Conservation (phyloP, 2,888 invertebrate genomes). For the Hypselothyrea guttata region DNA sequence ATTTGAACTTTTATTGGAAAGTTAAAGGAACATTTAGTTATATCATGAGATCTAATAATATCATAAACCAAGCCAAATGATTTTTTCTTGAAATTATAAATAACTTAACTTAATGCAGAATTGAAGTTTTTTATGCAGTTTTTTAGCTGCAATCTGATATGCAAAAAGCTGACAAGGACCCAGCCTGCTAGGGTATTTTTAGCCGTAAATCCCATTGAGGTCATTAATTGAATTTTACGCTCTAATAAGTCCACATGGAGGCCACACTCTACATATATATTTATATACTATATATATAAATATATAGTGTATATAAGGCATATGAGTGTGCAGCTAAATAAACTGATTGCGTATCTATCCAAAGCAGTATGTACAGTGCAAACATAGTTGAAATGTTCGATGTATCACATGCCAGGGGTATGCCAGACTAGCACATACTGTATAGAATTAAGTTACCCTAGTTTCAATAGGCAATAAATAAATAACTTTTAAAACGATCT, state of each 20-base stretch:
- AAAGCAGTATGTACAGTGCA: slow-evolving; percentile 9
- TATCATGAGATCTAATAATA: no score
- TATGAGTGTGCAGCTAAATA: slow-evolving; percentile 24
- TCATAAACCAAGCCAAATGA: no score
- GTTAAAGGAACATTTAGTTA: no score
- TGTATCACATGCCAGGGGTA: not conserved
- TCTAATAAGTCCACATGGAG: slow-evolving; percentile 48
- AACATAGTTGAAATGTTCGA: slow-evolving; percentile 7
- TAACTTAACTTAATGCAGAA: no score
- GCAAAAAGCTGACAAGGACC: not conserved
- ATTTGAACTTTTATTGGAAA: no score
- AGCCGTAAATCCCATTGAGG: slow-evolving; percentile 35
- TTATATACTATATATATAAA: no score
- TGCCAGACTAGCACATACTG: not conserved
- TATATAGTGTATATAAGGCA: no score
- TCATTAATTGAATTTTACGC: slow-evolving; percentile 66
- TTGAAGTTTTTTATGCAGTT: no score
- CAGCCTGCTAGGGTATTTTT: slow-evolving; percentile 6
- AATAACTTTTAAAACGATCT: no score
- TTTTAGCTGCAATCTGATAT: no score
- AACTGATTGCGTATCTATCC: slow-evolving; percentile 28
- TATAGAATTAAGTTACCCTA: not conserved
- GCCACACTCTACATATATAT: not conserved
- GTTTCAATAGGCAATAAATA: not conserved
- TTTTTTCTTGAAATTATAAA: no score